Conservation (phyloP, 2,113 vertebrate genomes). For the Gopherus evgoodei region DNA sequence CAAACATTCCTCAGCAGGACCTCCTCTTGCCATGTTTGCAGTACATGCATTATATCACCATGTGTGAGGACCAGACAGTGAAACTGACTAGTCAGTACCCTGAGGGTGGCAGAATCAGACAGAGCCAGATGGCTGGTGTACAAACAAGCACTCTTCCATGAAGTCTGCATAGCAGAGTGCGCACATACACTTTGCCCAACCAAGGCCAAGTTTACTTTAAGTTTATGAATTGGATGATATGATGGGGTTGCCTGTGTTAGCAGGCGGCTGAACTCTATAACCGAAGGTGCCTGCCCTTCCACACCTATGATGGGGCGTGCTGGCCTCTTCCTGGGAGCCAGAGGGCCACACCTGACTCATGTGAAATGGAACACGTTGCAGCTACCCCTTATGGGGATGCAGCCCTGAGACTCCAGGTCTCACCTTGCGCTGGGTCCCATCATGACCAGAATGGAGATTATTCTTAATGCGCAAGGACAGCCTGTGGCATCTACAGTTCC, state of each 20-base stretch:
- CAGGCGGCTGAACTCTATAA: neutral
- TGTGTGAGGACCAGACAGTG: rapidly evolving
- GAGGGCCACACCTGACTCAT: neutral
- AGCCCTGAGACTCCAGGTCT: neutral
- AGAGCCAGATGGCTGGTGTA: rapidly evolving
- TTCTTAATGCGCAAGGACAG: neutral
- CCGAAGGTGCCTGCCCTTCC: neutral
- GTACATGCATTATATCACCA: rapidly evolving
- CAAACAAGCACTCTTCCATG: rapidly evolving
- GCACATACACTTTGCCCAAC: neutral
- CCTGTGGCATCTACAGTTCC: neutral
- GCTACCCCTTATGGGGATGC: neutral
- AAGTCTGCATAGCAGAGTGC: neutral
- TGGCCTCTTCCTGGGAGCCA: neutral
- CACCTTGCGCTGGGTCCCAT: neutral
- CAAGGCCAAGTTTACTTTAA: neutral
- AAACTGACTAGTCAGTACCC: neutral
- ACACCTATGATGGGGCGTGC: too few species aligned
- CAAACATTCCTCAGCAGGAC: neutral
- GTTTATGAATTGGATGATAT: neutral
- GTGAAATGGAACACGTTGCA: too few species aligned
- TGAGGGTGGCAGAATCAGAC: neutral
- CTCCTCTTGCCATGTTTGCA: rapidly evolving
- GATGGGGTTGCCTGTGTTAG: neutral
- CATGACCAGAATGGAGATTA: neutral